phyloP scores from a whole-genome alignment of 2,797 vertebrate genomes.

The Thamnophis elegans region DNA sequence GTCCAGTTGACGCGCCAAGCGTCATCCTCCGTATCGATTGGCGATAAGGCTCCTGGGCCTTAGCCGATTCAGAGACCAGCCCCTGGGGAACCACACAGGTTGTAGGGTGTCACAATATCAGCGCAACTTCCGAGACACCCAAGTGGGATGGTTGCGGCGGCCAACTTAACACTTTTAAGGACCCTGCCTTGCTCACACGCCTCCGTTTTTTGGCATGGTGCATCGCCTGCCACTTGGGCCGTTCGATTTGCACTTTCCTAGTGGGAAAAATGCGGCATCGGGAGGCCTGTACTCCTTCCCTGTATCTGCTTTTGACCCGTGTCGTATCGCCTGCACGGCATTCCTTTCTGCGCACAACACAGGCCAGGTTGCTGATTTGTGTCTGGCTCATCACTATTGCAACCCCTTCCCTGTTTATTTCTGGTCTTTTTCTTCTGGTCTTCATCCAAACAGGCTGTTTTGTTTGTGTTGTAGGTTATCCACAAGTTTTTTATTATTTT shows the following conservation, averaged over 20 bases:
- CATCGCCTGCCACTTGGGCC: not conserved
- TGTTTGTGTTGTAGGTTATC: not conserved
- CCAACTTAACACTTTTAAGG: not conserved
- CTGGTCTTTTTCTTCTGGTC: no score
- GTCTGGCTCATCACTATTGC: no score
- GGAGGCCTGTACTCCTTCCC: no score
- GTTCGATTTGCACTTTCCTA: no score
- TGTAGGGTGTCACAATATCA: not conserved
- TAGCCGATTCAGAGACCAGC: no score
- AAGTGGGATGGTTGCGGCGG: not conserved
- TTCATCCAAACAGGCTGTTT: not conserved
- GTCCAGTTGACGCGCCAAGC: no score
- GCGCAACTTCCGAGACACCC: fast-evolving
- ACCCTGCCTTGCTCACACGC: no score
- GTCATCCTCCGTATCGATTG: not conserved
- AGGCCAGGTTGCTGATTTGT: no score
- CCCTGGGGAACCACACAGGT: not conserved
- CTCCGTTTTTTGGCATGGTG: not conserved
- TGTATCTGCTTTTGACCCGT: not conserved
- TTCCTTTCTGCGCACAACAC: not conserved
- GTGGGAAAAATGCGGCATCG: not conserved
- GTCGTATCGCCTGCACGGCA: not conserved
- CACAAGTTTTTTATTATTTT: not conserved
- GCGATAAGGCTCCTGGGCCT: not conserved
- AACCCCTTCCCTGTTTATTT: not conserved